Conservation (phyloP, 2,888 invertebrate genomes). For the Pollenia labialis region DNA sequence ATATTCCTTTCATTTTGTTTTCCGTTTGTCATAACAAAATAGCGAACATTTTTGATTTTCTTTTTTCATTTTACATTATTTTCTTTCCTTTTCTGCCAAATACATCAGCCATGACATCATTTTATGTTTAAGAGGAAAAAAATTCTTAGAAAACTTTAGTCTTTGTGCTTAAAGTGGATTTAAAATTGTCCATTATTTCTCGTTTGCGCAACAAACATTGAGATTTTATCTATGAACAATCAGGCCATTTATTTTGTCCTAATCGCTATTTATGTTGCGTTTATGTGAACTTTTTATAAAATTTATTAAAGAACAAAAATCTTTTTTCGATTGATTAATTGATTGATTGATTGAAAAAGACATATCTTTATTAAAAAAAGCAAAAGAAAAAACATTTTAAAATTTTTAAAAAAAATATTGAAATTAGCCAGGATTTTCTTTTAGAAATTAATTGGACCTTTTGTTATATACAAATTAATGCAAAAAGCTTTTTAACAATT, state of each 20-base stretch:
- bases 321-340: constrained; percentile 10
- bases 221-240: neutral
- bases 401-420: neutral
- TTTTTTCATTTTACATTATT: neutral
- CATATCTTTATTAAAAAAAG: constrained; percentile 3
- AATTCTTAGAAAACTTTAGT: neutral
- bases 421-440: neutral
- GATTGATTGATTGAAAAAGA: neutral
- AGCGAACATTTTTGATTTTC: neutral
- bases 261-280: neutral
- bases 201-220: neutral
- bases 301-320: neutral
- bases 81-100: neutral
- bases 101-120: constrained; percentile 40
- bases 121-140: neutral
- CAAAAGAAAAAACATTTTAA: neutral
- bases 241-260: neutral
- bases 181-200: no score
- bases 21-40: constrained; percentile 46
- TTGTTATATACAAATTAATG: neutral
- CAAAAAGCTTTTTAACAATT: neutral
- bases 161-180: neutral
- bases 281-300: neutral
- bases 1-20: constrained; percentile 22
- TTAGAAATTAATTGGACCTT: no score